Percentiles rank a stretch among this genome's conserved stretches.
These are phyloP conservation scores for Cotesia chilonis DNA, from an alignment of 1,140 invertebrate genomes.

Conservation along the genomic window DNA sequence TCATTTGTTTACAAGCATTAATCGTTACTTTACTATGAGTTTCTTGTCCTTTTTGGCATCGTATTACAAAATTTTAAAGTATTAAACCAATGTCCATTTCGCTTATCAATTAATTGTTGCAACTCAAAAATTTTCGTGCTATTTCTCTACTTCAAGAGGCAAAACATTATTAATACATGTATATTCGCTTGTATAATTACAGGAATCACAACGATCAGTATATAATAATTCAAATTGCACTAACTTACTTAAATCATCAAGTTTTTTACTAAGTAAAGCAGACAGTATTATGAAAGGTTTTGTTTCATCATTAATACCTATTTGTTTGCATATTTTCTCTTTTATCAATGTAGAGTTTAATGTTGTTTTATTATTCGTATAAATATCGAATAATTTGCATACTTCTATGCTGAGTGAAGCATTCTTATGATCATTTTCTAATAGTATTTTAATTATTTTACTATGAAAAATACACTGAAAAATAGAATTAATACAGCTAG, in stretches of 20 bases:
- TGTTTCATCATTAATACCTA: not conserved
- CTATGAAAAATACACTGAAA: slow-evolving; percentile 15
- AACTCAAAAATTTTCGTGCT: not conserved
- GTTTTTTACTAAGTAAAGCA: not conserved
- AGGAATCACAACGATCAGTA: not conserved
- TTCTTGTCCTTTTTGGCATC: too few relatives aligned
- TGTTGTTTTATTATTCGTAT: not conserved
- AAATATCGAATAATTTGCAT: not conserved
- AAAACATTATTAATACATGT: not conserved
- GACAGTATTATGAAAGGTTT: not conserved
- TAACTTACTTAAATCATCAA: not conserved
- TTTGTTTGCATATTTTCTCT: too few relatives aligned
- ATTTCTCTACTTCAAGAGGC: not conserved
- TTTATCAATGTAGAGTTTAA: too few relatives aligned
- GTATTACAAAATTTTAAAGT: too few relatives aligned
- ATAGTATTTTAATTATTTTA: not conserved
- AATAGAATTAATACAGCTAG: slow-evolving; percentile 1
- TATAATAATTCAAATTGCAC: not conserved
- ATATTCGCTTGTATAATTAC: not conserved
- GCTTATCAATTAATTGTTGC: not conserved
- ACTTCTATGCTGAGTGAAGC: not conserved
- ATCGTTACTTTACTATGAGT: too few relatives aligned
- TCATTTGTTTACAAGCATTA: not conserved
- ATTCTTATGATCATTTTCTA: not conserved
- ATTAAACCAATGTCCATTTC: not conserved